Conservation (phyloP, 2,113 vertebrate genomes). For the Odontesthes bonariensis region DNA sequence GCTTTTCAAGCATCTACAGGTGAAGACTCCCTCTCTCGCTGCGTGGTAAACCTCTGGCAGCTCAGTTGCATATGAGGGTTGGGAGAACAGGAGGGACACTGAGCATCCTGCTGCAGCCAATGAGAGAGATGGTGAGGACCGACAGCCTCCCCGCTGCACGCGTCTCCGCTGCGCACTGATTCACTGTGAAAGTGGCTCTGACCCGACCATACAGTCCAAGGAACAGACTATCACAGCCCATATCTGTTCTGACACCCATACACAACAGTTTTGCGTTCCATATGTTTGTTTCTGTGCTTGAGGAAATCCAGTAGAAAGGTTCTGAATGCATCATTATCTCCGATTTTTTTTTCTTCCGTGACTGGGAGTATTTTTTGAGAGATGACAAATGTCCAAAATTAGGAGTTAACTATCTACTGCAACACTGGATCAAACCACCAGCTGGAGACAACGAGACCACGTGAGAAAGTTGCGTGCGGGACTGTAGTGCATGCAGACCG, state of each 20-base stretch:
- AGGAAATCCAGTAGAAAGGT: background rate
- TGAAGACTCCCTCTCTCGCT: conserved; percentile 53
- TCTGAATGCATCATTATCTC: background rate
- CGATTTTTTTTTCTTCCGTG: background rate
- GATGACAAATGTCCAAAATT: background rate
- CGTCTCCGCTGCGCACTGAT: conserved; percentile 57
- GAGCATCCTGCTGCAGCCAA: conserved; percentile 72
- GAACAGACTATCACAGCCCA: background rate
- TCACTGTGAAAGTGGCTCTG: conserved; percentile 46
- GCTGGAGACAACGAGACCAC: conserved; percentile 50
- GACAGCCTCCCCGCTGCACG: conserved; percentile 58
- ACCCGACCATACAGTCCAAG: conserved; percentile 2
- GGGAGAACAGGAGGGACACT: conserved; percentile 39
- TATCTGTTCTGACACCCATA: background rate
- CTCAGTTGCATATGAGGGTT: conserved; percentile 56
- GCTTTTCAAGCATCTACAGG: conserved; percentile 67
- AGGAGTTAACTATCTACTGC: conserved; percentile 14
- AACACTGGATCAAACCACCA: conserved; percentile 54
- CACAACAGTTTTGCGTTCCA: background rate
- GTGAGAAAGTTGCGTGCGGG: background rate
- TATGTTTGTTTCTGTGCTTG: background rate
- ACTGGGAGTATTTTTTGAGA: too few relatives aligned
- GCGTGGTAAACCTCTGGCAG: conserved; percentile 42
- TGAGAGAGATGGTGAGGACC: conserved; percentile 56
- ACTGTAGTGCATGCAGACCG: conserved; percentile 2